These are phyloP conservation scores for Seira ritae DNA, from an alignment of 2,888 invertebrate genomes.

Conservation along the genomic window DNA sequence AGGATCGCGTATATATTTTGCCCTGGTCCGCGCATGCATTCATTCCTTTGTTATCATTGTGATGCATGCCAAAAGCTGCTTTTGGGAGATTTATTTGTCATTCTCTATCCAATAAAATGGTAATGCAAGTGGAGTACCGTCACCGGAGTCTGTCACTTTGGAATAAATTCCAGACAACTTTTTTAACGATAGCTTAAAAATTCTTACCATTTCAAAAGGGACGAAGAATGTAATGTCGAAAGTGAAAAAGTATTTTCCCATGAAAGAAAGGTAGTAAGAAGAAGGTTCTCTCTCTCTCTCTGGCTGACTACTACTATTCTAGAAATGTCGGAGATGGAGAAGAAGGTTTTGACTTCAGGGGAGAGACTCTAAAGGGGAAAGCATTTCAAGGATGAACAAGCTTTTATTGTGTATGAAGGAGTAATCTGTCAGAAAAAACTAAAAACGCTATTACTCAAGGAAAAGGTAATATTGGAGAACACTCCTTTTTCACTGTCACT, in stretches of 20 bases:
- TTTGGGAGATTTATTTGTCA: conserved; percentile 72
- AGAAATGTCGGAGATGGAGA: too few species aligned
- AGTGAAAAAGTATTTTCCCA: neutral
- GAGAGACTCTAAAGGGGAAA: too few species aligned
- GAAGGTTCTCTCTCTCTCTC: conserved; percentile 3
- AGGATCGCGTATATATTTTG: neutral
- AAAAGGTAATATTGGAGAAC: conserved; percentile 18
- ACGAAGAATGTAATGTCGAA: neutral
- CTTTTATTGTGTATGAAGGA: conserved; percentile 14
- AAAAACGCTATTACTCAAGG: neutral
- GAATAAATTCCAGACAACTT: conserved; percentile 56
- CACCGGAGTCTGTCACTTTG: conserved; percentile 19
- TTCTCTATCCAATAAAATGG: conserved; percentile 74
- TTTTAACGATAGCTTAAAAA: conserved; percentile 51
- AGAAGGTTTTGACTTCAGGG: too few species aligned
- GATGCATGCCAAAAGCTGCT: conserved; percentile 66
- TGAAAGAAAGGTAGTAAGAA: neutral
- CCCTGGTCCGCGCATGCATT: conserved; percentile 37
- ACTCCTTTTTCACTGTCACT: neutral
- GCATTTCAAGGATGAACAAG: too few species aligned
- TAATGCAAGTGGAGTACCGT: conserved; percentile 66
- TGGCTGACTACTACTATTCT: neutral
- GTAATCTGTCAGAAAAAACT: conserved; percentile 33
- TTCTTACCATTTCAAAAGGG: conserved; percentile 25
- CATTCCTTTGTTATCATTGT: conserved; percentile 61